These are phyloP conservation scores for Leptogaster cylindrica DNA, from an alignment of 2,888 invertebrate species.

Conservation along the genomic window DNA sequence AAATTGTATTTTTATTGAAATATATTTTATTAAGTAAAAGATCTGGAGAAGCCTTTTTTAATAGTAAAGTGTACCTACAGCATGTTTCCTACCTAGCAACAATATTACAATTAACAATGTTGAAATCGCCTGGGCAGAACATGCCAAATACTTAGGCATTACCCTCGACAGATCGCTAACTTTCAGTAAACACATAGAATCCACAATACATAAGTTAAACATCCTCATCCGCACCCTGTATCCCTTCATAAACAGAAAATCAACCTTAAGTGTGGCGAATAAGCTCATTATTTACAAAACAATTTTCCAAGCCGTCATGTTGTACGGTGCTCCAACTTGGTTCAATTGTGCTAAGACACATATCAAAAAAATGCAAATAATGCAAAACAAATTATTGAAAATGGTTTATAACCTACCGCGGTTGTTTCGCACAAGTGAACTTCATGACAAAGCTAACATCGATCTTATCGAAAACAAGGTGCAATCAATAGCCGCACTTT, in stretches of 20 bases:
- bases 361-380: not conserved
- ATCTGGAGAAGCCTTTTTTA: too few species aligned
- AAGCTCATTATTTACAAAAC: slow-evolving; percentile 11
- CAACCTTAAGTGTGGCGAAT: not conserved
- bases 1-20: too few species aligned
- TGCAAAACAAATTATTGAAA: not conserved
- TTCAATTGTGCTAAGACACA: not conserved
- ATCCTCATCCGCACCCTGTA: not conserved
- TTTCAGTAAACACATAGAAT: not conserved
- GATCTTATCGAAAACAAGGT: not conserved
- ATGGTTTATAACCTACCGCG: not conserved
- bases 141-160: not conserved
- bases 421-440: not conserved
- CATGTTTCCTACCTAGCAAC: not conserved
- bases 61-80: too few species aligned
- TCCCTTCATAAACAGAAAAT: not conserved
- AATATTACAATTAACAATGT: not conserved
- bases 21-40: too few species aligned
- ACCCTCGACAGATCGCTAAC: not conserved
- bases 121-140: not conserved
- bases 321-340: slow-evolving; percentile 3
- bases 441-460: not conserved
- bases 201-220: not conserved
- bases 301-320: slow-evolving; percentile 1
- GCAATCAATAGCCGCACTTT: not conserved